Conservation (phyloP, 2,113 vertebrate genomes). For the Urocolius indicus region DNA sequence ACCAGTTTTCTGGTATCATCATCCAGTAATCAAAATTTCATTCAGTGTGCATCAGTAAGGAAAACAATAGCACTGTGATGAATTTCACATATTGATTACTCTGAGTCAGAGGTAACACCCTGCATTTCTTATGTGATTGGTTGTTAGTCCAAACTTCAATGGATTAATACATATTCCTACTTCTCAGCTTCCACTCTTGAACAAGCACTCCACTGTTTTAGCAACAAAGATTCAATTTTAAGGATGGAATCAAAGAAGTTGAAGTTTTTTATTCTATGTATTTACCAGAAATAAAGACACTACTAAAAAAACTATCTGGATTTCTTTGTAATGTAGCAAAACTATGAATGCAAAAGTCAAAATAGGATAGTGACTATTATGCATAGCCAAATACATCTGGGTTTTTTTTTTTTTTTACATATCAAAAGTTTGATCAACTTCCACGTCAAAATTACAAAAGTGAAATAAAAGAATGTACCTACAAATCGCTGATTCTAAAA, state of each 20-base stretch:
- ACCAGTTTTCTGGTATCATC: neutral
- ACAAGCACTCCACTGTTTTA: rapidly evolving
- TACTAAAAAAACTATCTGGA: neutral
- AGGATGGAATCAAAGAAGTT: neutral
- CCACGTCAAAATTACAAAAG: neutral
- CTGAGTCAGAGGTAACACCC: neutral
- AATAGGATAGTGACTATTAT: neutral
- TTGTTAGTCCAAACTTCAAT: neutral
- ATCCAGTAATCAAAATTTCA: neutral
- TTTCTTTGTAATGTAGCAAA: neutral
- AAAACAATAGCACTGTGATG: neutral
- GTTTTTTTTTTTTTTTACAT: neutral
- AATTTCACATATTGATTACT: neutral
- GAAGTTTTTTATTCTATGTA: neutral
- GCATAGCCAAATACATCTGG: neutral
- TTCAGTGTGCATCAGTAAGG: neutral
- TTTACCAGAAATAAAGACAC: neutral
- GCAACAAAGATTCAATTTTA: neutral
- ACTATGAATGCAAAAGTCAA: neutral
- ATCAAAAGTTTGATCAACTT: neutral
- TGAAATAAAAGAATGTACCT: neutral
- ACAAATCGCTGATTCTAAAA: neutral
- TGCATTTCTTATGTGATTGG: neutral
- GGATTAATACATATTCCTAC: neutral
- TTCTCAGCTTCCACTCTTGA: neutral